Percentiles rank a stretch among this genome's conserved stretches.
These are phyloP conservation scores for Phengaris arion DNA, from an alignment of 2,888 invertebrate genomes.

Conservation along the genomic window DNA sequence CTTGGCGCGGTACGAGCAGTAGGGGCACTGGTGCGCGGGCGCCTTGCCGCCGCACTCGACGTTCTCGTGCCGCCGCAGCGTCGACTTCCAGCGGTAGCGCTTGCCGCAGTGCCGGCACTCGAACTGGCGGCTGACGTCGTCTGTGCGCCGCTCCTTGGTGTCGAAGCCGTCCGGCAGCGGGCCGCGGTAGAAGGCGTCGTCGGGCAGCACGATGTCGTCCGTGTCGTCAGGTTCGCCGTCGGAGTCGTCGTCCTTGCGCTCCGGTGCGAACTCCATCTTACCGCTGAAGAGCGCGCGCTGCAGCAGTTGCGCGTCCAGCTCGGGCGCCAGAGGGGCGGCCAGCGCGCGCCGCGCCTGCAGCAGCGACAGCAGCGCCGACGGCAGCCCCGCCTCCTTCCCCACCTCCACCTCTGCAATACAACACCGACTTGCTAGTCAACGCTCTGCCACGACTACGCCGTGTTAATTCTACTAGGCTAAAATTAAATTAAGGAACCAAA, in stretches of 20 bases:
- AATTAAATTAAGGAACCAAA: slow-evolving; percentile 79
- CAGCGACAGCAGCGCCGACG: slow-evolving; percentile 72
- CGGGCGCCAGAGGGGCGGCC: slow-evolving; percentile 37
- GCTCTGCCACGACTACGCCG: slow-evolving; percentile 69
- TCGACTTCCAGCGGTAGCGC: slow-evolving; percentile 92
- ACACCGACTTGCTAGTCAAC: slow-evolving; percentile 72
- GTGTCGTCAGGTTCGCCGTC: slow-evolving; percentile 76
- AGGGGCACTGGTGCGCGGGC: slow-evolving; percentile 89
- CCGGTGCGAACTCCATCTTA: slow-evolving; percentile 46
- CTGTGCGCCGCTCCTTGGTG: slow-evolving; percentile 55
- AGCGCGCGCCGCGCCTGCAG: slow-evolving; percentile 60
- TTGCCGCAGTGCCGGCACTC: slow-evolving; percentile 91
- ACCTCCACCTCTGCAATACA: slow-evolving; percentile 65
- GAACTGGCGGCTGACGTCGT: slow-evolving; percentile 82
- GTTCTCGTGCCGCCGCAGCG: slow-evolving; percentile 89
- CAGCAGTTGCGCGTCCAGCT: slow-evolving; percentile 51
- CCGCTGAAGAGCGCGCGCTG: slow-evolving; percentile 68
- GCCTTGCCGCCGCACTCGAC: slow-evolving; percentile 92
- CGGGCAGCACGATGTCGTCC: slow-evolving; percentile 74
- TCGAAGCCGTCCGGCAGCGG: slow-evolving; percentile 50
- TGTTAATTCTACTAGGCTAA: slow-evolving; percentile 80
- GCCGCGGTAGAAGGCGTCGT: slow-evolving; percentile 55
- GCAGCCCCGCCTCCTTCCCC: slow-evolving; percentile 60
- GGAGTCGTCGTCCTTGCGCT: slow-evolving; percentile 66
- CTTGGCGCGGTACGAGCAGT: slow-evolving; percentile 88